Evolutionary conservation across 2,888 invertebrate species (phyloP), one percentile per base, ranked within the genome.

Genomic region (Rotaria magnacalcarata): DNA sequence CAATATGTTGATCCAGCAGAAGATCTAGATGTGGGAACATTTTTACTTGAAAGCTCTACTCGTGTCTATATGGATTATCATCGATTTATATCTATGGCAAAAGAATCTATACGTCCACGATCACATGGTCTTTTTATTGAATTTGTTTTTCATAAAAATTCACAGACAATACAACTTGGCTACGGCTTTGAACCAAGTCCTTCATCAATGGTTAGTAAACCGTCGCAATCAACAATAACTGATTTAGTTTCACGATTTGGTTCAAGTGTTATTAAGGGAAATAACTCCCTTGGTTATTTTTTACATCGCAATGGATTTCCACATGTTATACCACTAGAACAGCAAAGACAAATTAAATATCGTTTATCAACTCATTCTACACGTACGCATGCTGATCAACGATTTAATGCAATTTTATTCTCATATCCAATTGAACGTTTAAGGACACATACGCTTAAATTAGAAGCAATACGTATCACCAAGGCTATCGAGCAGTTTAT

Each of bases 391-490:
- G 47, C 47, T 24, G 43, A 47, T 47, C 21, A 80, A 80, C 5
- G 80, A 47, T 47, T 43, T 47, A 80, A 80, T 47, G 8, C 80
- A 16, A 80, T 80, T n/a, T 24, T 80, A 47, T 80, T 80, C n/a
- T 80, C 80, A 47, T 80, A 80, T n/a, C 80, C 80, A n/a, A 80
- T 80, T 19, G 80, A 80, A 80, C 43, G 80, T 43, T 80, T 80
- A 80, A 43, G 80, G 11, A 47, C 80, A 4, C 80, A 80, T 80
- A 10, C 43, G 11, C 21, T 43, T 24, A 43, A 80, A 11, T 10
- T 43, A 11, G 80, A 80, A 47, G 80, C 80, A 43, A n/a, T n/a
- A 19, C 80, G 80, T 8, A 80, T 80, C 7, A 47, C 80, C n/a
- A 43, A 80, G 47, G 80, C 80, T 24, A 47, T 80, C 43, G 47